Evolutionary conservation across 1,140 invertebrate species (phyloP), one percentile per base, ranked within the genome.

Genomic region (Cotesia vestalis): DNA sequence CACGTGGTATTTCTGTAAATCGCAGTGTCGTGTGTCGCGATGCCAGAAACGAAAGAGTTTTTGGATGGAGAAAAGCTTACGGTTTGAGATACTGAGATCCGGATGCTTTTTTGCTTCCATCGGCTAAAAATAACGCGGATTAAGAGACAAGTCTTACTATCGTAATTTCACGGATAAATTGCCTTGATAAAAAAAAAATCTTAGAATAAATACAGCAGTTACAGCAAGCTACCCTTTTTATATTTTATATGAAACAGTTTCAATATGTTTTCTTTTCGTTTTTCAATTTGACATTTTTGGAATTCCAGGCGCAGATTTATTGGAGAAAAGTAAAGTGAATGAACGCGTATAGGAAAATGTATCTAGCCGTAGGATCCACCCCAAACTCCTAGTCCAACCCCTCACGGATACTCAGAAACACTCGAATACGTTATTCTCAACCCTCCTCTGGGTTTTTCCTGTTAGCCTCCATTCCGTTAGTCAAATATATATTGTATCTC

Each of bases 1-100:
- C 57, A 59, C 57, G 57, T 59, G 57, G 27, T 59, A 59, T 59
- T 17, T 14, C 57, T 59, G 14, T 59, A 59, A 59, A 59, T 59
- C 57, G 57, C 57, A 27, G 14, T 9, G 57, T 59, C 27, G 27
- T 11, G 5, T 59, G 57, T 59, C 57, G 9, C 20, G 57, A 59
- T 59, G 20, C 5, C 40, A 46, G 57, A 55, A 55, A 59, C 27
- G 27, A 59, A 27, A 59, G 57, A 27, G 27, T 3, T 27, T 27
- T 27, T 27, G 27, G 57, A 35, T 59, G 57, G 40, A 59, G 27
- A 27, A 59, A 59, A 20, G 14, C 20, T 59, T 59, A 9, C 11
- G 9, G 27, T 17, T 20, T 59, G 20, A 59, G 14, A 59, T 59
- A 27, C 27, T 27, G 1, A 27, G 40, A 46, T 9, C 40, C 2